Conservation (phyloP, 2,888 invertebrate species). For the Cancer borealis region DNA sequence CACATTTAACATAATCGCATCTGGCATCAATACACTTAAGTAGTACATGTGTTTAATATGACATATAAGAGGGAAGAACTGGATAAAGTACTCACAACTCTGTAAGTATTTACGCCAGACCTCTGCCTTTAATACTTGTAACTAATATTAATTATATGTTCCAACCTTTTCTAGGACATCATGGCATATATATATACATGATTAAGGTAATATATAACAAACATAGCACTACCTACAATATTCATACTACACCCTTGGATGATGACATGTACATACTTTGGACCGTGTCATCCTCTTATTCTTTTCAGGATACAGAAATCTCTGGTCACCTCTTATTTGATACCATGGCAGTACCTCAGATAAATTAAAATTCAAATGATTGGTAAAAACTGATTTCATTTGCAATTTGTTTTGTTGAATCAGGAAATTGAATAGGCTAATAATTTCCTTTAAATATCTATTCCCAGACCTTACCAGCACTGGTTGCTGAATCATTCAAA, state of each 20-base stretch:
- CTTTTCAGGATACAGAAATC: not conserved
- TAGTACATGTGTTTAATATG: not conserved
- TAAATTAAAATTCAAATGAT: not conserved
- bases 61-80: not conserved
- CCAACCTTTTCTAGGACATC: not conserved
- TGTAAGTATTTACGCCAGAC: not conserved
- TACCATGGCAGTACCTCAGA: not conserved
- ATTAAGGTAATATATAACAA: constrained; percentile 7
- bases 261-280: constrained; percentile 15
- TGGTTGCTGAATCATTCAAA: not conserved
- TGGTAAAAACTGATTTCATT: not conserved
- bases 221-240: not conserved
- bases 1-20: not conserved
- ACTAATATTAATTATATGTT: not conserved
- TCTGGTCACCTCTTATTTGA: not conserved
- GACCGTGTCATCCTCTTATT: not conserved
- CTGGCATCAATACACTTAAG: not conserved
- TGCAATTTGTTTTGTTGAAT: not conserved
- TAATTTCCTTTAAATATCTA: not conserved
- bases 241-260: not conserved
- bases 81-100: not conserved
- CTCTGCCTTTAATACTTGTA: not conserved
- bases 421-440: not conserved
- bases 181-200: not conserved
- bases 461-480: not conserved